A percentile compares a stretch with the other conserved stretches of the same genome.
Conservation (phyloP, 2,888 invertebrate species). For the Ormyrus labotus region DNA sequence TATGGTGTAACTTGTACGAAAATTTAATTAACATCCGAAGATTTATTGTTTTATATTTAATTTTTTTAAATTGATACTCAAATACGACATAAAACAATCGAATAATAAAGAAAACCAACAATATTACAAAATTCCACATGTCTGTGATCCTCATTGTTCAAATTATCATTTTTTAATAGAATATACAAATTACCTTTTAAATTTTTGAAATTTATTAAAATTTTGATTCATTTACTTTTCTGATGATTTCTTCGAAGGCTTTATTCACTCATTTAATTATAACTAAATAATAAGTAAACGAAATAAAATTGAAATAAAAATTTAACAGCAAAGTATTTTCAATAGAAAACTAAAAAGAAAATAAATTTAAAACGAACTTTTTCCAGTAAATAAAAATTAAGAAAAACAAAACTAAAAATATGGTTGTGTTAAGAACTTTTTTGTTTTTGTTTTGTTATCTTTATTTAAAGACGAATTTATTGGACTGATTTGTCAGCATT, state of each 20-base stretch:
- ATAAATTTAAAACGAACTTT: neutral
- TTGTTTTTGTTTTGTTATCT: constrained; percentile 34
- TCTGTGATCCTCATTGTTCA: constrained; percentile 43
- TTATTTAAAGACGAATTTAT: constrained; percentile 52
- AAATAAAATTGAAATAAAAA: constrained; percentile 14
- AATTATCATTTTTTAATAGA: constrained; percentile 15
- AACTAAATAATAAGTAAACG: constrained; percentile 5
- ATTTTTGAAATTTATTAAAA: constrained; percentile 36
- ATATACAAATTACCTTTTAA: constrained; percentile 43
- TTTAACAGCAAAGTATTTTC: constrained; percentile 12
- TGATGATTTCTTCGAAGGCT: constrained; percentile 27
- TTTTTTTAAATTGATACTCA: constrained; percentile 11
- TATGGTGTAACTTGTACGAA: constrained; percentile 5
- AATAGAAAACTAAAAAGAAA: constrained; percentile 11
- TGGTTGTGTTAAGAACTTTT: constrained; percentile 36
- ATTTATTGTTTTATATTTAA: neutral
- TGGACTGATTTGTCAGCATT: constrained; percentile 13
- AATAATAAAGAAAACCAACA: constrained; percentile 38
- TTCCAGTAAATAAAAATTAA: constrained; percentile 3
- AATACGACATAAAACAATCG: constrained; percentile 43
- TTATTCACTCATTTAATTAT: constrained; percentile 7
- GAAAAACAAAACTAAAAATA: constrained; percentile 24
- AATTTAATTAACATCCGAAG: neutral
- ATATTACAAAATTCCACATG: constrained; percentile 48
- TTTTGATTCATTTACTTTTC: constrained; percentile 6